Evolutionary conservation across 2,113 vertebrate species (phyloP).

Genomic region (Ornithorhynchus anatinus): DNA sequence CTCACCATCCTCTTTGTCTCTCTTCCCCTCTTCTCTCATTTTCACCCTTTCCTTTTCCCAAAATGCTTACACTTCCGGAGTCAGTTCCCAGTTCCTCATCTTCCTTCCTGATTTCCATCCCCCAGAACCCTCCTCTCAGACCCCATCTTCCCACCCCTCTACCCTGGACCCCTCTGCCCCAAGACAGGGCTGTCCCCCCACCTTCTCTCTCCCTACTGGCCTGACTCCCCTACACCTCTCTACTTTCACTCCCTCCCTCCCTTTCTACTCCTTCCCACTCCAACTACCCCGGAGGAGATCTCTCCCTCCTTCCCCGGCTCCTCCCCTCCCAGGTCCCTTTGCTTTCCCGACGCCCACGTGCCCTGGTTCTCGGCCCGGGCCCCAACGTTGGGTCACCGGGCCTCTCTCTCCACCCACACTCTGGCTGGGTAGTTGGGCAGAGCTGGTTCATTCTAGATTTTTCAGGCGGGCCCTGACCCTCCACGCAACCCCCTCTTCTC

Average conservation of each 20-base stretch:
- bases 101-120: no score
- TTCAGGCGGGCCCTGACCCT: no score
- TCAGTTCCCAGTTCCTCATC: no score
- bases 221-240: not conserved
- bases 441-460: not conserved
- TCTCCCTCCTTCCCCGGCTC: not conserved
- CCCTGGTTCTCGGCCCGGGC: not conserved
- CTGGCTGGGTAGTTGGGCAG: not conserved
- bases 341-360: not conserved
- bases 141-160: no score
- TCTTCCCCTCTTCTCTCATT: not conserved
- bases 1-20: not conserved
- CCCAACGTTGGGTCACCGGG: not conserved
- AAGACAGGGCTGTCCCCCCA: no score
- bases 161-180: no score
- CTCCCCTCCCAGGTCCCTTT: not conserved
- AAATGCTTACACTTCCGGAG: not conserved
- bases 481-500: no score
- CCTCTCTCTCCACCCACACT: not conserved
- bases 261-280: not conserved
- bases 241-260: not conserved
- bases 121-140: no score
- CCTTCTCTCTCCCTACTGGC: not conserved
- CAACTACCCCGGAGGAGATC: not conserved
- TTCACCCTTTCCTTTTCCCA: not conserved